Evolutionary conservation across 2,797 vertebrate species (phyloP).

Genomic region (Emys orbicularis): DNA sequence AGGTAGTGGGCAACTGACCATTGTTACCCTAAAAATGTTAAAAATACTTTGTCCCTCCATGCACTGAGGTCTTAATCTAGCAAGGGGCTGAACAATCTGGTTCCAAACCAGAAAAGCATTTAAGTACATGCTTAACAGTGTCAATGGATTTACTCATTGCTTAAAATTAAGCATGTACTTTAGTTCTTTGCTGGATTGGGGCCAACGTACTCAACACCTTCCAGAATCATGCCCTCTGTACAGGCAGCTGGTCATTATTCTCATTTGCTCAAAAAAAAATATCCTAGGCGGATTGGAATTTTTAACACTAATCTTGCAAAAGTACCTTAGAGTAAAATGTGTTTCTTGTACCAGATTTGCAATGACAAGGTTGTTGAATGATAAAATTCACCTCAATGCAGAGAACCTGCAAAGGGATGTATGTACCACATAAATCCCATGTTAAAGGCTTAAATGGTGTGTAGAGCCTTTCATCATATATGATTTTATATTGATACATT

Average conservation of each 20-base stretch:
- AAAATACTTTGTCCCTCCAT: background rate
- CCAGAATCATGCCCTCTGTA: background rate
- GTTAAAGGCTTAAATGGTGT: background rate
- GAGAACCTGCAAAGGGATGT: background rate
- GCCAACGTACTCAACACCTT: background rate
- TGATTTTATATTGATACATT: background rate
- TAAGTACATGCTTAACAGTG: background rate
- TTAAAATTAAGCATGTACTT: background rate
- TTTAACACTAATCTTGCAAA: fast-evolving
- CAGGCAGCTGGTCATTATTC: background rate
- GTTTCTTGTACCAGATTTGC: background rate
- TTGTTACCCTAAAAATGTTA: background rate
- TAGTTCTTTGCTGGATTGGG: background rate
- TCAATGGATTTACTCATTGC: background rate
- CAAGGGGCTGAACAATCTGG: background rate
- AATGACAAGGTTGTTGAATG: background rate
- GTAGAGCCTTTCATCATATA: background rate
- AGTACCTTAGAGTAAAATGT: fast-evolving
- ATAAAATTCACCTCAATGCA: background rate
- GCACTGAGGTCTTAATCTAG: background rate
- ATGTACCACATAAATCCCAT: background rate
- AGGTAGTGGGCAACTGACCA: background rate
- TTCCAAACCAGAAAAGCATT: background rate
- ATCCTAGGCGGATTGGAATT: background rate
- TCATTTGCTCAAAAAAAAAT: background rate